Conservation (phyloP, 2,888 invertebrate species). For the Nowickia ferox region DNA sequence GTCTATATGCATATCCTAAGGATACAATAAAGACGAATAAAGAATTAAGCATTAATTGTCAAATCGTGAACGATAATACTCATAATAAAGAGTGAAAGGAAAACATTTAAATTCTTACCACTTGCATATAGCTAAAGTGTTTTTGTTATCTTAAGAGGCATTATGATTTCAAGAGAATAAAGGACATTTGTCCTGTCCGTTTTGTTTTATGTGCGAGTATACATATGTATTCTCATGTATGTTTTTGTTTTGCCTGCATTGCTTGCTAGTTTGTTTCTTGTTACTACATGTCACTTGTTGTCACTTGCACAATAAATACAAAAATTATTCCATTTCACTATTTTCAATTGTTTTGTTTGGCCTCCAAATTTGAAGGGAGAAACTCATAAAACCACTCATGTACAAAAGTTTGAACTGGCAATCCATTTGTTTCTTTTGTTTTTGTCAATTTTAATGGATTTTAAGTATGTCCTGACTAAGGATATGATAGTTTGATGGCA, state of each 20-base stretch:
- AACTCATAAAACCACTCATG: constrained; percentile 60
- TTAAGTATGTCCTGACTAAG: constrained; percentile 56
- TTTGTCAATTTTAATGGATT: constrained; percentile 61
- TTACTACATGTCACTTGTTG: constrained; percentile 59
- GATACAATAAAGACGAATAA: constrained; percentile 38
- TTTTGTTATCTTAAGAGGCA: constrained; percentile 55
- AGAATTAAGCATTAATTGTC: constrained; percentile 69
- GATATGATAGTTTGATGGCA: constrained; percentile 45
- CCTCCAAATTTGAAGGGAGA: constrained; percentile 29
- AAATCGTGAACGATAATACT: constrained; percentile 48
- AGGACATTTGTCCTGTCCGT: constrained; percentile 21
- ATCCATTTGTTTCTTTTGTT: constrained; percentile 60
- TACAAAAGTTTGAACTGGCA: constrained; percentile 41
- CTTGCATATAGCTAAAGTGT: constrained; percentile 37
- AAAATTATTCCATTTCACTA: constrained; percentile 54
- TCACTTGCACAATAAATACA: constrained; percentile 59
- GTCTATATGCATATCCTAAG: constrained; percentile 25
- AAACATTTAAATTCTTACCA: constrained; percentile 47
- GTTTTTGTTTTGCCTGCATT: neutral
- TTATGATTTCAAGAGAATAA: constrained; percentile 12
- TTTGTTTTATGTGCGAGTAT: constrained; percentile 15
- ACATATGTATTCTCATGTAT: neutral
- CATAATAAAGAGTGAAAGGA: constrained; percentile 21
- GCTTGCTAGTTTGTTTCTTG: constrained; percentile 25
- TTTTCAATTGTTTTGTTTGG: constrained; percentile 18